Conservation (phyloP, 2,888 invertebrate genomes). For the Reticulitermes lucifugus region DNA sequence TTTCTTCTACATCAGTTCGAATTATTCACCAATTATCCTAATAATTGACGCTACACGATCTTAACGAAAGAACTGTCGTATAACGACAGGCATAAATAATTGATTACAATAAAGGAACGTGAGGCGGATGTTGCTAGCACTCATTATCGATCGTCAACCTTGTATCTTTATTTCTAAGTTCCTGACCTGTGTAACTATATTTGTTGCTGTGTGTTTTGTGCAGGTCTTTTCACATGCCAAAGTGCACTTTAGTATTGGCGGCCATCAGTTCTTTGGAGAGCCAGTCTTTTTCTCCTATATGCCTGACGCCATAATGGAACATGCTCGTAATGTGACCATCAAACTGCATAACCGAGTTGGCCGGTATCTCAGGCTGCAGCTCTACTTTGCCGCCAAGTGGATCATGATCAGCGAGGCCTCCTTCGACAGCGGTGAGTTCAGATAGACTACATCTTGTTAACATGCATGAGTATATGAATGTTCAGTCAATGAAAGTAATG, state of each 20-base stretch:
- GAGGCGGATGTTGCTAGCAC: too few species aligned
- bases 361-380: slow-evolving; percentile 78
- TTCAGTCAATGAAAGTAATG: neutral
- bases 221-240: slow-evolving; percentile 84
- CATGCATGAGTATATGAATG: neutral
- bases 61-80: too few species aligned
- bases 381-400: slow-evolving; percentile 86
- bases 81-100: too few species aligned
- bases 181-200: too few species aligned
- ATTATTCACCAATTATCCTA: too few species aligned
- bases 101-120: too few species aligned
- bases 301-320: slow-evolving; percentile 80
- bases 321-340: slow-evolving; percentile 84
- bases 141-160: too few species aligned
- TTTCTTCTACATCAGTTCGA: too few species aligned
- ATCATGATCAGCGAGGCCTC: slow-evolving; percentile 88
- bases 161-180: too few species aligned
- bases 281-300: slow-evolving; percentile 82
- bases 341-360: slow-evolving; percentile 82
- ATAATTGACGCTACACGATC: too few species aligned
- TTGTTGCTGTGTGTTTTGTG: slow-evolving; percentile 34
- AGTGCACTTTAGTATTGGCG: slow-evolving; percentile 81
- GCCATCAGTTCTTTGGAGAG: slow-evolving; percentile 76
- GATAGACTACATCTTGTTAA: neutral
- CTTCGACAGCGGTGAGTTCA: slow-evolving; percentile 79